phyloP scores from a whole-genome alignment of 2,113 vertebrate genomes.

The Tychaedon coryphoeus region DNA sequence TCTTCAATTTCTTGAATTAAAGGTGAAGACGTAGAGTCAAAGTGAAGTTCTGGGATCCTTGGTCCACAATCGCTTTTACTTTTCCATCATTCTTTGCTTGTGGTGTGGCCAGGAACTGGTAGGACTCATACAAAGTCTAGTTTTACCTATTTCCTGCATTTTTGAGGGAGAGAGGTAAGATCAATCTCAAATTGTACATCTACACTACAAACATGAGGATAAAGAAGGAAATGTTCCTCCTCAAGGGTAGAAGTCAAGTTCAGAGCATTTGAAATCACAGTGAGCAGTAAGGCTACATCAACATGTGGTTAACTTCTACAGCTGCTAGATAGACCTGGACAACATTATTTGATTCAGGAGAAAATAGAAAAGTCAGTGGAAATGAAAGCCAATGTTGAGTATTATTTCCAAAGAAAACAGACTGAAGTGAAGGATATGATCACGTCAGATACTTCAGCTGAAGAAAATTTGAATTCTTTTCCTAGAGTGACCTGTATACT shows the following conservation, averaged over 20 bases:
- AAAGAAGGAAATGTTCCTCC: not conserved
- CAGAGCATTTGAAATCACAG: not conserved
- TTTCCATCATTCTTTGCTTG: not conserved
- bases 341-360: not conserved
- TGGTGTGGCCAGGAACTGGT: not conserved
- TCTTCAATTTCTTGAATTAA: not conserved
- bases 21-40: not conserved
- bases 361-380: not conserved
- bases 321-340: not conserved
- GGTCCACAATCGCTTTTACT: rapidly evolving
- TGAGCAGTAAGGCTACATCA: not conserved
- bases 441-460: not conserved
- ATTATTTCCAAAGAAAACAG: not conserved
- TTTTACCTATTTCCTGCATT: not conserved
- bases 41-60: not conserved
- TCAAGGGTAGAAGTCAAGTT: not conserved
- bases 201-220: not conserved
- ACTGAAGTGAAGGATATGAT: not conserved
- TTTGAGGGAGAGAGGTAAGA: not conserved
- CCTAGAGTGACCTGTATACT: not conserved
- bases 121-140: not conserved
- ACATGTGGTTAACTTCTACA: not conserved
- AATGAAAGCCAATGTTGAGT: not conserved
- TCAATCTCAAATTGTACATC: not conserved
- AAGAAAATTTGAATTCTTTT: not conserved